Conservation (phyloP, 2,797 vertebrate genomes). For the Adelosebastes latens region DNA sequence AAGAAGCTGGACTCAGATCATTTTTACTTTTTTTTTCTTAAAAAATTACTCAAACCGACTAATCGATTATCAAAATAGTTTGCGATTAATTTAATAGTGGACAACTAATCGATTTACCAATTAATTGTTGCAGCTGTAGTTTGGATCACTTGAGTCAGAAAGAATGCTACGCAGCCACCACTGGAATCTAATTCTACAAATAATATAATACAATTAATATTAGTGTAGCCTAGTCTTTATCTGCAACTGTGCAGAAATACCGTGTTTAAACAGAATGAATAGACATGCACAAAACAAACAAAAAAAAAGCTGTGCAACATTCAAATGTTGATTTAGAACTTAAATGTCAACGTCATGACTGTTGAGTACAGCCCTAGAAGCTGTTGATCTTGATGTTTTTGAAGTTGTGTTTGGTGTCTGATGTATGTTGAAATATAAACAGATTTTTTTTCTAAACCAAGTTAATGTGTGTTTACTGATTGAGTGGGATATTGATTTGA, state of each 20-base stretch:
- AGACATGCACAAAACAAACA: neutral
- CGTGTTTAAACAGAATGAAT: neutral
- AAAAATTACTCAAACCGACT: too few relatives aligned
- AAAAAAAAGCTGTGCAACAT: neutral
- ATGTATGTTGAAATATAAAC: neutral
- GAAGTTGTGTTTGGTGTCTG: neutral
- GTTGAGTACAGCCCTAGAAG: neutral
- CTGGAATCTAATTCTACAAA: neutral
- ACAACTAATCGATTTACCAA: too few relatives aligned
- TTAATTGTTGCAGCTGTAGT: too few relatives aligned
- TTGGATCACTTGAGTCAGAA: too few relatives aligned
- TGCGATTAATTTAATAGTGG: too few relatives aligned
- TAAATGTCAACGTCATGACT: neutral
- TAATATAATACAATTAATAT: neutral
- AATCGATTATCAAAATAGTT: too few relatives aligned
- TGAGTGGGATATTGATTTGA: constrained; percentile 27
- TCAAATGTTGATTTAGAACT: neutral
- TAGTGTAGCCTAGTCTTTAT: neutral
- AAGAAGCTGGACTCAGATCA: too few relatives aligned
- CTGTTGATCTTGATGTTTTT: neutral
- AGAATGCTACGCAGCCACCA: neutral
- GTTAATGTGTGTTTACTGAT: constrained; percentile 1
- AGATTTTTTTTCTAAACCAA: neutral
- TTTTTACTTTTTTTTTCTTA: too few relatives aligned
- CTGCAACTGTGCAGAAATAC: neutral